Evolutionary conservation across 2,888 invertebrate genomes (phyloP).

Genomic region (Tetranychus truncatus): DNA sequence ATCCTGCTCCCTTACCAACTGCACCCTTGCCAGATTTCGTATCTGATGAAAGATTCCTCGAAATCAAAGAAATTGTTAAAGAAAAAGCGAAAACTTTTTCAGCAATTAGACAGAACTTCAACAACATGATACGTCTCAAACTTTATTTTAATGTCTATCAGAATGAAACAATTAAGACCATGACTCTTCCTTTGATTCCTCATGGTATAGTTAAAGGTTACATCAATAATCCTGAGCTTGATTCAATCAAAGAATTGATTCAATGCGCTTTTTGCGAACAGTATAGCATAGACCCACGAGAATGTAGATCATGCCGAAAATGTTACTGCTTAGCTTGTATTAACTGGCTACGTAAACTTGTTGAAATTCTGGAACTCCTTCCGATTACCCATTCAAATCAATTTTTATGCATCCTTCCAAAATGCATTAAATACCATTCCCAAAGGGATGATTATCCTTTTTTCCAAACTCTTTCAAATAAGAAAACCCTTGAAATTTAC

Average conservation of each 20-base stretch:
- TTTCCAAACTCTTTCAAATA: not conserved
- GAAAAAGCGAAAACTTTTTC: not conserved
- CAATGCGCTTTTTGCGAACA: not conserved
- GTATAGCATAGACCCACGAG: not conserved
- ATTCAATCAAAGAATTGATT: not conserved
- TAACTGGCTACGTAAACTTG: not conserved
- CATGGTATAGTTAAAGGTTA: not conserved
- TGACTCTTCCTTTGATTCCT: not conserved
- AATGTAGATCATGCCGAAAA: not conserved
- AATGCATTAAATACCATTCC: not conserved
- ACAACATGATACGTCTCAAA: not conserved
- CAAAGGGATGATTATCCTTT: not conserved
- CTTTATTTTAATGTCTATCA: not conserved
- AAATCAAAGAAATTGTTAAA: not conserved
- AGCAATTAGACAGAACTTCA: not conserved
- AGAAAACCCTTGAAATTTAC: rapidly evolving
- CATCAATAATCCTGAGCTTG: not conserved
- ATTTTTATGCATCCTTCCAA: not conserved
- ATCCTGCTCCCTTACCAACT: not conserved
- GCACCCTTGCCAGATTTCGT: not conserved
- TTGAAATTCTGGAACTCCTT: not conserved
- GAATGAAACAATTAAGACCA: not conserved
- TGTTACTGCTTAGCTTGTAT: not conserved
- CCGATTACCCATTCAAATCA: not conserved
- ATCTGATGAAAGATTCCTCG: not conserved